Evolutionary conservation across 2,888 invertebrate genomes (phyloP), one percentile per base, ranked within the genome.

Genomic region (Frankliniella fusca): DNA sequence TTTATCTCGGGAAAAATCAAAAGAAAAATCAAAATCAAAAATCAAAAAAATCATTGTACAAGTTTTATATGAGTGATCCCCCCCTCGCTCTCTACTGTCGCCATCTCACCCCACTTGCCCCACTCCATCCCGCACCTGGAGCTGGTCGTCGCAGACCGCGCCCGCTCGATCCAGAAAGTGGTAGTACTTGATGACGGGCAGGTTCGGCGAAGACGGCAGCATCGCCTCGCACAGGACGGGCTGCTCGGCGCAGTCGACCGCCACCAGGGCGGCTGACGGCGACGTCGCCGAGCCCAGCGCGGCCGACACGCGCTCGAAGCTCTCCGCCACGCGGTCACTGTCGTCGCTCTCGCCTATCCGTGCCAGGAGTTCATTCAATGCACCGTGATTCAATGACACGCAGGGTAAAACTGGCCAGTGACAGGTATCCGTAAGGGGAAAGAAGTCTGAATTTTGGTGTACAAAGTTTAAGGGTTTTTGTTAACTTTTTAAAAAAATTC

Each of bases 131-230:
- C 9, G 65, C 9, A 65, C 65, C 65, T 65, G 65, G 20, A 70
- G 70, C 23, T 23, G 70, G 70, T 23, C 70, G 23, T 70, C 70
- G 70, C 23, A 11, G 70, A 11, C 20, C 65, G 20, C n/a, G n/a
- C 65, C 20, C 65, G 65, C 65, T n/a, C 65, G 15, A n/a, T 65
- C 65, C 65, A n/a, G 65, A n/a, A 65, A 65, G 20, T 65, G 65
- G 65, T 65, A 65, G 65, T 65, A 65, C 65, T 65, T 65, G 65
- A 65, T 65, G 65, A 65, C 65, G 65, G 65, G 65, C 65, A n/a
- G 18, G 65, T n/a, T 11, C 70, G 70, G 27, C 23, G 61, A 18
- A 11, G 18, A 7, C 15, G 15, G 20, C 61, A 70, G 70, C 70
- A 70, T 23, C n/a, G 70, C 11, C 23, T 5, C 11, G 70, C 70